Percentiles rank a stretch among this genome's conserved stretches.
These are phyloP conservation scores for Apantesis nais DNA, from an alignment of 2,888 invertebrate species.

Conservation along the genomic window DNA sequence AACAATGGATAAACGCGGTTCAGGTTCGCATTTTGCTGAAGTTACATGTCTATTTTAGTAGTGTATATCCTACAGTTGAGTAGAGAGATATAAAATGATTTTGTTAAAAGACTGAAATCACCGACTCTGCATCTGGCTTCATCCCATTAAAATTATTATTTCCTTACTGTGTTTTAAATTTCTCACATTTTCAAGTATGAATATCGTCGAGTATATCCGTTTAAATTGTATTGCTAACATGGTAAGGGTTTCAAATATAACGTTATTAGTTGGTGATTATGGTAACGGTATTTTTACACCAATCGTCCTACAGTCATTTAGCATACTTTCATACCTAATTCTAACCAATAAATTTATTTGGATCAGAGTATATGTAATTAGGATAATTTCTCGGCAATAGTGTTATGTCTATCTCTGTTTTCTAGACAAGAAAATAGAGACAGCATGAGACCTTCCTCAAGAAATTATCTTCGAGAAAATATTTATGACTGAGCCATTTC, in stretches of 20 bases:
- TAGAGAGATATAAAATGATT: background rate
- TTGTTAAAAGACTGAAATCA: background rate
- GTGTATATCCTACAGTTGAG: background rate
- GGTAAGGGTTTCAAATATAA: background rate
- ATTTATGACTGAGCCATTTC: conserved; percentile 2
- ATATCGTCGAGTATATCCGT: background rate
- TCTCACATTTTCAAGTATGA: conserved; percentile 3
- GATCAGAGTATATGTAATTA: background rate
- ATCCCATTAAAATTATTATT: background rate
- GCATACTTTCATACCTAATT: background rate
- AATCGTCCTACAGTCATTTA: background rate
- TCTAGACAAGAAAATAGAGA: conserved; percentile 4
- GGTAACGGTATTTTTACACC: background rate
- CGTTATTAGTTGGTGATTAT: background rate
- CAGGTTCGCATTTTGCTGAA: background rate
- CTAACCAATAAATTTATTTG: conserved; percentile 10
- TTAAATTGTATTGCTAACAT: background rate
- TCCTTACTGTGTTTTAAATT: background rate
- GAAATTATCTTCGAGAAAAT: conserved; percentile 6
- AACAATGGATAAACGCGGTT: too few relatives aligned
- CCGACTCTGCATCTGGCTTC: background rate
- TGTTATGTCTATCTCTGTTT: conserved; percentile 6
- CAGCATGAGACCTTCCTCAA: conserved; percentile 6
- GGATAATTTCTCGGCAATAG: conserved; percentile 5
- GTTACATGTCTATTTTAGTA: background rate